phyloP scores from a whole-genome alignment of 2,113 vertebrate species.

The Psittacus erithacus region DNA sequence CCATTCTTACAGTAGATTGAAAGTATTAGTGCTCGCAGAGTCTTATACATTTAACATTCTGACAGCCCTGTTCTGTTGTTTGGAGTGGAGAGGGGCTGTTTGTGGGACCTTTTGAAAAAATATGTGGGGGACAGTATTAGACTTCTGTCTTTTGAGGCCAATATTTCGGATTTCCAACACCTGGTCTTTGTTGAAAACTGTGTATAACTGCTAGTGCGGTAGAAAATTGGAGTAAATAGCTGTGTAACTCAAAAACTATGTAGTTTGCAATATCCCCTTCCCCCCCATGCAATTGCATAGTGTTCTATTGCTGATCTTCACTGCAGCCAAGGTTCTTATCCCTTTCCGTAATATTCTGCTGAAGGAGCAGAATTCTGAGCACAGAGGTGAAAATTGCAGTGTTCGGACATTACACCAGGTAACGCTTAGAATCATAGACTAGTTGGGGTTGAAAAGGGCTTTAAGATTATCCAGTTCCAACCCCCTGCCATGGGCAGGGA shows the following conservation, averaged over 20 bases:
- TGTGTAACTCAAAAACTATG: not conserved
- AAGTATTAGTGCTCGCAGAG: not conserved
- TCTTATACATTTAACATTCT: not conserved
- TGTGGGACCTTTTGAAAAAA: not conserved
- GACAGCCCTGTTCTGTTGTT: not conserved
- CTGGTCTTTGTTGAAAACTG: not conserved
- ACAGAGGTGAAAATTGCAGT: not conserved
- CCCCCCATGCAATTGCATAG: rapidly evolving
- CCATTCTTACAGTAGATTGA: not conserved
- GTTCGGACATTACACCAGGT: not conserved
- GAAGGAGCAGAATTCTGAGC: not conserved
- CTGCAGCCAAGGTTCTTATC: not conserved
- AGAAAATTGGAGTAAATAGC: not conserved
- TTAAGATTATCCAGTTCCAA: too few species aligned
- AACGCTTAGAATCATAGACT: not conserved
- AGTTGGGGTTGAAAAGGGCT: too few species aligned
- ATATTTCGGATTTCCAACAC: not conserved
- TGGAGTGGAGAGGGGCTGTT: rapidly evolving
- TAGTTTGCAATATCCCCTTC: not conserved
- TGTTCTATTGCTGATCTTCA: not conserved
- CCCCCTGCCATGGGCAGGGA: too few species aligned
- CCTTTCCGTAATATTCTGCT: not conserved
- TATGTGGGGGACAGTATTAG: not conserved
- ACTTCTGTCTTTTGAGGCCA: not conserved
- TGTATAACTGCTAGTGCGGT: not conserved